Evolutionary conservation across 2,888 invertebrate species (phyloP).

Genomic region (Drosophila mayaguana): DNA sequence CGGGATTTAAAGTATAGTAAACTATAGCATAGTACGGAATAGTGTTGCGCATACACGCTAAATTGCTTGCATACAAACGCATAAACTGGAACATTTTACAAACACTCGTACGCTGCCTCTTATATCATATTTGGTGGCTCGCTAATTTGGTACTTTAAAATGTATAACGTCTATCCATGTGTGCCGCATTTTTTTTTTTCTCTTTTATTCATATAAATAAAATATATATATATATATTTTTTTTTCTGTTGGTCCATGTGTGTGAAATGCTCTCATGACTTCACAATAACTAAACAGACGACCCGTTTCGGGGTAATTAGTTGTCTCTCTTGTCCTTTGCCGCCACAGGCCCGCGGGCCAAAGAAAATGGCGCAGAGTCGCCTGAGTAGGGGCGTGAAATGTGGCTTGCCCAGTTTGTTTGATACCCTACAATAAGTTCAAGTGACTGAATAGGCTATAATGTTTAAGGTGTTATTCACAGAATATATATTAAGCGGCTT

Average conservation of each 20-base stretch:
- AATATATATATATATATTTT: not conserved
- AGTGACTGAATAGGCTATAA: not conserved
- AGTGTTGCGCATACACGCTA: slow-evolving; percentile 17
- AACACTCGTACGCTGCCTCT: not conserved
- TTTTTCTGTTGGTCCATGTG: slow-evolving; percentile 31
- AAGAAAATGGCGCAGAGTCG: slow-evolving; percentile 34
- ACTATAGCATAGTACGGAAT: slow-evolving; percentile 8
- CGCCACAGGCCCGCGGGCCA: slow-evolving; percentile 34
- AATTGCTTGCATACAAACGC: slow-evolving; percentile 18
- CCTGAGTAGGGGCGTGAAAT: slow-evolving; percentile 14
- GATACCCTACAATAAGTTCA: slow-evolving; percentile 7
- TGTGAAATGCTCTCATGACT: slow-evolving; percentile 54
- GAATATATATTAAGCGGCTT: no score
- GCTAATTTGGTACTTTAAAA: slow-evolving; percentile 63
- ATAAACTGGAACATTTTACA: slow-evolving; percentile 1
- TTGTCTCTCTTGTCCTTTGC: slow-evolving; percentile 56
- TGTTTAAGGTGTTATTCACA: not conserved
- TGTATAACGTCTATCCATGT: slow-evolving; percentile 51
- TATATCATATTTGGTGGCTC: slow-evolving; percentile 28
- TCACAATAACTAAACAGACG: slow-evolving; percentile 58
- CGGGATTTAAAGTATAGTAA: slow-evolving; percentile 22
- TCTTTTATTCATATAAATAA: not conserved
- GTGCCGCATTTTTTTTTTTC: slow-evolving; percentile 19
- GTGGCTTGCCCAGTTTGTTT: slow-evolving; percentile 13
- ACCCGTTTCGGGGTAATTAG: slow-evolving; percentile 57